Evolutionary conservation across 2,797 vertebrate species (phyloP).

Genomic region (Decapterus maruadsi): DNA sequence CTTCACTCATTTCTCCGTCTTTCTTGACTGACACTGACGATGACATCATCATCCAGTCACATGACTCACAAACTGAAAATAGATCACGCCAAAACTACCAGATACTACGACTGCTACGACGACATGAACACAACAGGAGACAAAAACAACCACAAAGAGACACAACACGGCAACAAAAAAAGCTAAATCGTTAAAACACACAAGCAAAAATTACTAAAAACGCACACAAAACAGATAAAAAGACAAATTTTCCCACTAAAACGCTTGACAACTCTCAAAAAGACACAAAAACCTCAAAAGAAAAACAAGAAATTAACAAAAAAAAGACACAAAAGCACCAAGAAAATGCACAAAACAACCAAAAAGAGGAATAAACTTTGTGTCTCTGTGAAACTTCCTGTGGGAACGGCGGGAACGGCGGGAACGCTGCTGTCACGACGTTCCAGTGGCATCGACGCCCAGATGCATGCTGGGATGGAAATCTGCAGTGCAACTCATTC

Average conservation of each 20-base stretch:
- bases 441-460: neutral
- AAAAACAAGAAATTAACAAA: no score
- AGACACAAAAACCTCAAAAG: no score
- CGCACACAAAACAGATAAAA: no score
- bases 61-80: slow-evolving; percentile 8
- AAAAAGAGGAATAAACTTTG: accelerated
- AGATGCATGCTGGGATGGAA: slow-evolving; percentile 27
- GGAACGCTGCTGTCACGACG: neutral
- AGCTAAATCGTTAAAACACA: neutral
- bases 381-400: no score
- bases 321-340: no score
- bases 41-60: slow-evolving; percentile 20
- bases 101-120: neutral
- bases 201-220: no score
- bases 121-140: no score
- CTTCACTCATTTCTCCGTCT: neutral
- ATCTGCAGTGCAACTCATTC: neutral
- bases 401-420: no score
- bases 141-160: no score
- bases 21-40: neutral
- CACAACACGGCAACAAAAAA: neutral
- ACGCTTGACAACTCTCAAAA: no score
- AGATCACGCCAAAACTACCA: neutral
- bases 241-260: no score
- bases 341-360: neutral